phyloP scores from a whole-genome alignment of 2,113 vertebrate genomes.

The Columba livia region DNA sequence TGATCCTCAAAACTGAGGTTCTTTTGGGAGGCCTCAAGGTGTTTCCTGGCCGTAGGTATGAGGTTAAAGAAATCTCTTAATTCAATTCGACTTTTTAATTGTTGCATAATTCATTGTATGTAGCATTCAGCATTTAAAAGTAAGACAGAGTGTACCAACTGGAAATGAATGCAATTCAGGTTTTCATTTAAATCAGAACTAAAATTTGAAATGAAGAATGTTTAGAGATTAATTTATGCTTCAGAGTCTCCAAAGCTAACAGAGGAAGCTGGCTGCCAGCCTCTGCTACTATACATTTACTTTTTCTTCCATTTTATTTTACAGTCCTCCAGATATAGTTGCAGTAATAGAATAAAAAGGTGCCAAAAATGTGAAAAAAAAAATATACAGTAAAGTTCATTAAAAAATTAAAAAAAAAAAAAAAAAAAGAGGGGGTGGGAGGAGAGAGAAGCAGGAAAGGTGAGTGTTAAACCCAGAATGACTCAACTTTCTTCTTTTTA shows the following conservation, averaged over 20 bases:
- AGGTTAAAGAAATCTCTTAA: background rate
- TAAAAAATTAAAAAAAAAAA: background rate
- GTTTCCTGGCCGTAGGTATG: background rate
- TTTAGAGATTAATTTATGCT: background rate
- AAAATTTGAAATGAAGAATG: background rate
- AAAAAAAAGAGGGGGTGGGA: accelerated
- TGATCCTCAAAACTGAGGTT: background rate
- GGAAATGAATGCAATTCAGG: background rate
- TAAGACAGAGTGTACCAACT: background rate
- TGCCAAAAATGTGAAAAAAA: background rate
- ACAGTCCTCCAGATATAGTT: background rate
- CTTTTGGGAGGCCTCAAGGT: background rate
- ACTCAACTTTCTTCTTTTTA: background rate
- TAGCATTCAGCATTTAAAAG: background rate
- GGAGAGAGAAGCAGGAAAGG: background rate
- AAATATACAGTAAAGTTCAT: background rate
- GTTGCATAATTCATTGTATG: background rate
- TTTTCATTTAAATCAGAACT: background rate
- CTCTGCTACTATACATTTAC: background rate
- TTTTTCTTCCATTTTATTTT: background rate
- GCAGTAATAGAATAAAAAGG: background rate
- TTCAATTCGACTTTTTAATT: background rate
- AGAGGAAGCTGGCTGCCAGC: background rate
- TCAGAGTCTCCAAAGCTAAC: background rate
- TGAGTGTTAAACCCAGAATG: background rate